A percentile compares a stretch with the other conserved stretches of the same genome.
These are phyloP conservation scores for Astur gentilis DNA, from an alignment of 2,113 vertebrate genomes.

Conservation along the genomic window DNA sequence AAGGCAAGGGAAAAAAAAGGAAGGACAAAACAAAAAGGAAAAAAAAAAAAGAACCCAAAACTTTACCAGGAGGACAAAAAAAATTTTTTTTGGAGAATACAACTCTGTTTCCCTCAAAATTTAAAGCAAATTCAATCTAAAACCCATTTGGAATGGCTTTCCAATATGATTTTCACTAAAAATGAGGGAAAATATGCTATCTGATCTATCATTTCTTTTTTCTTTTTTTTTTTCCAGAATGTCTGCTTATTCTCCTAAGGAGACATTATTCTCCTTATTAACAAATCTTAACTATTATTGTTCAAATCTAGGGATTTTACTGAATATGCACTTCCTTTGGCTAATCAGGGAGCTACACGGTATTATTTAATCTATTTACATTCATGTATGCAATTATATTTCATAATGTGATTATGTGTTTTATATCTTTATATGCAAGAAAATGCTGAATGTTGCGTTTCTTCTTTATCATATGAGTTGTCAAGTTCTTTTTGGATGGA, in stretches of 20 bases:
- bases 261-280: neutral
- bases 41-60: accelerated
- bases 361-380: neutral
- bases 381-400: neutral
- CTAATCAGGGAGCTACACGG: neutral
- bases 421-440: neutral
- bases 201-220: neutral
- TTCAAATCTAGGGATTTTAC: neutral
- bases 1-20: neutral
- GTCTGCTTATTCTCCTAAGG: neutral
- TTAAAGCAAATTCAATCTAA: neutral
- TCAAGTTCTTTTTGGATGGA: neutral
- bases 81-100: accelerated
- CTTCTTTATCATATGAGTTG: neutral
- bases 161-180: neutral
- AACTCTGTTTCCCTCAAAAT: neutral
- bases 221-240: neutral
- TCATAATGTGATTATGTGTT: neutral
- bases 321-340: neutral
- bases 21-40: neutral
- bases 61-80: neutral
- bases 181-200: neutral
- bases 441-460: neutral
- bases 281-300: neutral
- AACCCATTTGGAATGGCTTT: neutral